Evolutionary conservation across 2,797 vertebrate genomes (phyloP).

Genomic region (Stomatorhinus walkeri): DNA sequence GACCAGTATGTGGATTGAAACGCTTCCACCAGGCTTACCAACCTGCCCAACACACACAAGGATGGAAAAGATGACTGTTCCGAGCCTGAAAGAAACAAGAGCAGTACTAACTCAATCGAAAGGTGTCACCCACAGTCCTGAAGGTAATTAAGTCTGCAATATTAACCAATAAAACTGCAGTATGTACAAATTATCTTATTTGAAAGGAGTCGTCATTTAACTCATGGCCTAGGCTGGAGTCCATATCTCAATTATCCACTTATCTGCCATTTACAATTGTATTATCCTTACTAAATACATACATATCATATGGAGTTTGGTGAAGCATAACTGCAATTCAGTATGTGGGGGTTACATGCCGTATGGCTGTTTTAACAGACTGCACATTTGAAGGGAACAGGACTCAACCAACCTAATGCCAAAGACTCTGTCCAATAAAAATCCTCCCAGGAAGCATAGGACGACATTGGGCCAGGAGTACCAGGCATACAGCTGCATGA

Average conservation of each 20-base stretch:
- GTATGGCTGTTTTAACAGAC: background rate
- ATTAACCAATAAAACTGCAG: background rate
- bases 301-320: background rate
- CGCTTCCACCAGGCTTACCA: conserved; percentile 29
- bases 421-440: conserved; percentile 87
- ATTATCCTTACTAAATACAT: background rate
- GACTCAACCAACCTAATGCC: conserved; percentile 74
- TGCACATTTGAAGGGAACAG: background rate
- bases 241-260: background rate
- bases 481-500: conserved; percentile 95
- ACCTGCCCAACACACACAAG: conserved; percentile 92
- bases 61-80: conserved; percentile 82
- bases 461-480: conserved; percentile 98
- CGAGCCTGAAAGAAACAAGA: conserved; percentile 61
- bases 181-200: background rate
- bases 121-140: background rate
- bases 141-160: background rate
- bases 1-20: background rate
- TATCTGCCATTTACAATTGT: background rate
- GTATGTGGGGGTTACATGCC: background rate
- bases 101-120: background rate
- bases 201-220: background rate
- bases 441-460: conserved; percentile 92
- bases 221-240: background rate
- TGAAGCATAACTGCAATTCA: background rate